phyloP scores from a whole-genome alignment of 2,888 invertebrate genomes.

The Brassicogethes aeneus region DNA sequence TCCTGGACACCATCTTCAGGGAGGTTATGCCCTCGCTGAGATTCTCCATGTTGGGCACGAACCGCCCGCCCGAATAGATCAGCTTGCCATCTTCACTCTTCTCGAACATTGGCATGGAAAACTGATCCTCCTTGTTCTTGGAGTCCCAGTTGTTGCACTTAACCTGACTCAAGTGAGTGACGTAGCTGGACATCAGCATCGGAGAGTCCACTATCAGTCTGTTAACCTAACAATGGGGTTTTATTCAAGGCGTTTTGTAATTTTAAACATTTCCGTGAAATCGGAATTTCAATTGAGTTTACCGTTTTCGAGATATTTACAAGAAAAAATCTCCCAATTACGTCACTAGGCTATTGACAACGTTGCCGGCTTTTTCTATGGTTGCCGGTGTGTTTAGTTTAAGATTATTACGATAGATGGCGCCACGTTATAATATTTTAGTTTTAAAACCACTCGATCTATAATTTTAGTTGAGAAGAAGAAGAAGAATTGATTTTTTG shows the following conservation, averaged over 20 bases:
- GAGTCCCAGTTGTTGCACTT: conserved; percentile 63
- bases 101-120: conserved; percentile 72
- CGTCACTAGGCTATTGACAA: too few species aligned
- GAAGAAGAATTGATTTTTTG: too few species aligned
- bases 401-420: too few species aligned
- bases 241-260: too few species aligned
- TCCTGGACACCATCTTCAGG: conserved; percentile 52
- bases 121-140: conserved; percentile 66
- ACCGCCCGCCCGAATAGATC: conserved; percentile 63
- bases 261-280: too few species aligned
- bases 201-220: conserved; percentile 89
- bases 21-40: conserved; percentile 59
- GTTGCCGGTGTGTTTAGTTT: too few species aligned
- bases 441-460: too few species aligned
- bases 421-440: too few species aligned
- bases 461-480: too few species aligned
- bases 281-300: too few species aligned
- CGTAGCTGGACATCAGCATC: conserved; percentile 88
- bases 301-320: too few species aligned
- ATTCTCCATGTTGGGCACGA: conserved; percentile 62
- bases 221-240: conserved; percentile 25
- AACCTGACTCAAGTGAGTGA: conserved; percentile 82
- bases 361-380: too few species aligned
- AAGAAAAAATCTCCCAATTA: conserved; percentile 5
- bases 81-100: conserved; percentile 64